phyloP scores from a whole-genome alignment of 2,888 invertebrate species.

The Brachycybe producta region DNA sequence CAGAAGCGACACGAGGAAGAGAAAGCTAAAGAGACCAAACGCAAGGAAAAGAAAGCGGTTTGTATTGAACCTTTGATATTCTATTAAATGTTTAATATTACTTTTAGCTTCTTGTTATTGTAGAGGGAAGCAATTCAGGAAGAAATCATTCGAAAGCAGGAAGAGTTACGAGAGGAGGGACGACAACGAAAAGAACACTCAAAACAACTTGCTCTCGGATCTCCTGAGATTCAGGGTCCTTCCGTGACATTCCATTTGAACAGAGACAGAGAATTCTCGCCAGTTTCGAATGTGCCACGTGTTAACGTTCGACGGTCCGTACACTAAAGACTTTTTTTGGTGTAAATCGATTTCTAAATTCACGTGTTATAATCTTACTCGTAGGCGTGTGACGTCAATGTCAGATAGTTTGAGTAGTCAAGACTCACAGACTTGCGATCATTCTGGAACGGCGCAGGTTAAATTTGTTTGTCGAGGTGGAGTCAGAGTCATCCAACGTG shows the following conservation, averaged over 20 bases:
- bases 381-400: neutral
- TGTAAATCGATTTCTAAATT: neutral
- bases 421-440: conserved; percentile 31
- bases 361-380: neutral
- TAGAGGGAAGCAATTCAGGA: conserved; percentile 55
- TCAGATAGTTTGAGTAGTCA: neutral
- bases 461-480: conserved; percentile 41
- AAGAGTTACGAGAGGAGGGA: conserved; percentile 42
- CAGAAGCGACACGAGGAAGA: conserved; percentile 39
- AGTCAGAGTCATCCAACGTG: conserved; percentile 48
- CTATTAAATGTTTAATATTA: conserved; percentile 3
- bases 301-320: too few species aligned
- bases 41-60: conserved; percentile 17
- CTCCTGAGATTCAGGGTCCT: neutral
- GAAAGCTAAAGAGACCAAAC: conserved; percentile 21
- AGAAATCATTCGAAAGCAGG: conserved; percentile 63
- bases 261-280: neutral
- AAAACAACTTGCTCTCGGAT: neutral
- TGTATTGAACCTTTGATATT: neutral
- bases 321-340: too few species aligned
- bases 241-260: too few species aligned
- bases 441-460: conserved; percentile 42
- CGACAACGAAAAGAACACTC: neutral
- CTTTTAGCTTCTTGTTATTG: conserved; percentile 12
- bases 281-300: neutral